Evolutionary conservation across 1,140 invertebrate genomes (phyloP).

Genomic region (Tetramorium alpestre): DNA sequence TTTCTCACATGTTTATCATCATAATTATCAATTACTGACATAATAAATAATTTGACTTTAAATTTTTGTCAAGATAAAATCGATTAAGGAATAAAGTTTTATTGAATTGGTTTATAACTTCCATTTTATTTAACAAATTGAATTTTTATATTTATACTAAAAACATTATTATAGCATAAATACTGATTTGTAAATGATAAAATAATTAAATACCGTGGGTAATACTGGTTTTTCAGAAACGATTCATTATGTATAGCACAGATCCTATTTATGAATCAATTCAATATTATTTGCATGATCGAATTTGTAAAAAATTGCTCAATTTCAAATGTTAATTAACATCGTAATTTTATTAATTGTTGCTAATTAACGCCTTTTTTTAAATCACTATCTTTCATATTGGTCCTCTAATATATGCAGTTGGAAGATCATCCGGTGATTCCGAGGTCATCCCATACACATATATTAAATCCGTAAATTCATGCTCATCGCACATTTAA

Average conservation of each 20-base stretch:
- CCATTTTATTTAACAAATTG: too few species aligned
- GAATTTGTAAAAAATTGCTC: neutral
- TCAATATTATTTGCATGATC: neutral
- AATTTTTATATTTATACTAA: too few species aligned
- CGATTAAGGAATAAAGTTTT: neutral
- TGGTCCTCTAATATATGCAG: constrained; percentile 2
- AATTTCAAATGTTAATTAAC: neutral
- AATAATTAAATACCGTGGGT: too few species aligned
- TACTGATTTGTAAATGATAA: too few species aligned
- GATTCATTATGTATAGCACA: too few species aligned
- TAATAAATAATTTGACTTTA: neutral
- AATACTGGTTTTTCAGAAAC: too few species aligned
- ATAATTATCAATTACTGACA: neutral
- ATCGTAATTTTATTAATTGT: neutral
- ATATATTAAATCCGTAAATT: neutral
- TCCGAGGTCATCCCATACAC: neutral
- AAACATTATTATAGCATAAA: too few species aligned
- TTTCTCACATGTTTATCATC: neutral
- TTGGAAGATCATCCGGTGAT: constrained; percentile 16
- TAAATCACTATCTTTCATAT: neutral
- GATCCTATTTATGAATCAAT: too few species aligned
- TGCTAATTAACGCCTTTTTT: neutral
- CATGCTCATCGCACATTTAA: neutral
- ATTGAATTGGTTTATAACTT: neutral
- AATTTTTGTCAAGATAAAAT: neutral